Evolutionary conservation across 2,113 vertebrate genomes (phyloP).

Genomic region (Poeciliopsis prolifica): DNA sequence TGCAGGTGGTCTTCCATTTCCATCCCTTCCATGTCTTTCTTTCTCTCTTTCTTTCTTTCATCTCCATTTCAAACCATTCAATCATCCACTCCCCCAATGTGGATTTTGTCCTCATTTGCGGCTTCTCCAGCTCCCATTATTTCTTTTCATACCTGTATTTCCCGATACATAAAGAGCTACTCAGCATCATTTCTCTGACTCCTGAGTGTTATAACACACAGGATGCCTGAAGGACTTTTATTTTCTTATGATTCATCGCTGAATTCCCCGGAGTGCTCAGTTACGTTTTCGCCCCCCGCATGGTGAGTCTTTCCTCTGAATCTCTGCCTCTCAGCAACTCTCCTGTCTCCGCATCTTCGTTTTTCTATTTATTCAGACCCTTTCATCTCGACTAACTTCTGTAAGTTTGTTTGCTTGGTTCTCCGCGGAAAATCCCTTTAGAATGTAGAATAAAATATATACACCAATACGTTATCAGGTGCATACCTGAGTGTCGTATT

Average conservation of each 20-base stretch:
- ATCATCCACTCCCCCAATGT: neutral
- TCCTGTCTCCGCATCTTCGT: constrained; percentile 26
- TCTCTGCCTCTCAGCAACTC: constrained; percentile 25
- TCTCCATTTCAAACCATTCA: constrained; percentile 21
- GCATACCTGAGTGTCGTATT: constrained; percentile 88
- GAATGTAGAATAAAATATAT: neutral
- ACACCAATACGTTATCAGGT: neutral
- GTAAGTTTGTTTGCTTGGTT: neutral
- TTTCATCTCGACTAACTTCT: neutral
- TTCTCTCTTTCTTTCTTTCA: neutral
- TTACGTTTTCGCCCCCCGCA: constrained; percentile 29
- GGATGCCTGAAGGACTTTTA: constrained; percentile 26
- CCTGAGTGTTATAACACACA: constrained; percentile 8
- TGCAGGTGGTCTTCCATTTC: constrained; percentile 41
- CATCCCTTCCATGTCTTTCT: constrained; percentile 14
- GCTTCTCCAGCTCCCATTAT: constrained; percentile 1
- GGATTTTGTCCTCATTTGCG: constrained; percentile 13
- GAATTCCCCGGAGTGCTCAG: constrained; percentile 10
- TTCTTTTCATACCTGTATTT: neutral
- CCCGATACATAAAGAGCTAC: neutral
- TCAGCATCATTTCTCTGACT: neutral
- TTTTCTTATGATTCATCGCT: constrained; percentile 14
- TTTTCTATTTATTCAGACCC: constrained; percentile 22
- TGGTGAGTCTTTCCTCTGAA: neutral
- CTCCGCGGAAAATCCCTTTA: neutral